Evolutionary conservation across 2,797 vertebrate species (phyloP).

Genomic region (Cetoscarus ocellatus): DNA sequence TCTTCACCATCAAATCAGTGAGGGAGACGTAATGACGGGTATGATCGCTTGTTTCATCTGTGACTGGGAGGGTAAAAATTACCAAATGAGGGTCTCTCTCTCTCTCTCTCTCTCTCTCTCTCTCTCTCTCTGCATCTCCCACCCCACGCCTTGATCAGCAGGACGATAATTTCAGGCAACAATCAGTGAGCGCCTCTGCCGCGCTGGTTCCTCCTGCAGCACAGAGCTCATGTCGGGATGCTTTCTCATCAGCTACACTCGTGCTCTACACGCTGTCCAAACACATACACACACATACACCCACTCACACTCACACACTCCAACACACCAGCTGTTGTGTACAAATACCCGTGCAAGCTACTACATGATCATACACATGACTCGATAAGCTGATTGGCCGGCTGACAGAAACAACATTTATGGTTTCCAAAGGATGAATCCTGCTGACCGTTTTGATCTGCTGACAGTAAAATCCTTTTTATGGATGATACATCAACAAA

Average conservation of each 20-base stretch:
- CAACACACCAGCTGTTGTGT: neutral
- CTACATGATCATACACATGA: neutral
- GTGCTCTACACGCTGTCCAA: conserved; percentile 4
- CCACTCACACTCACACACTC: neutral
- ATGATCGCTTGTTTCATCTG: conserved; percentile 37
- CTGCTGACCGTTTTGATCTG: neutral
- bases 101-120: conserved; percentile 10
- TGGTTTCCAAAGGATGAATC: neutral
- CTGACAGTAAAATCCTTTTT: neutral
- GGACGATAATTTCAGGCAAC: conserved; percentile 57
- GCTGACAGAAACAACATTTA: neutral
- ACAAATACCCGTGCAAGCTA: neutral
- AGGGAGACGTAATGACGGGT: conserved; percentile 32
- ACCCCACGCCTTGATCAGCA: conserved; percentile 37
- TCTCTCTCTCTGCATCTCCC: conserved; percentile 7
- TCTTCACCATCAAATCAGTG: conserved; percentile 59
- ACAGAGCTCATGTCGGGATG: conserved; percentile 43
- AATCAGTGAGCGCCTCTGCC: conserved; percentile 36
- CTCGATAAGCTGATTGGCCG: conserved; percentile 1
- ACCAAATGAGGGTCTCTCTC: conserved; percentile 41
- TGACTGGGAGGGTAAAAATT: conserved; percentile 35
- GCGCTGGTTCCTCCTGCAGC: conserved; percentile 31
- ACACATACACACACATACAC: neutral
- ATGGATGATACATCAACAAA: too few relatives aligned
- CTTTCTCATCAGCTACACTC: conserved; percentile 52